Conservation (phyloP, 2,113 vertebrate species). For the Protomyctophum bolini region DNA sequence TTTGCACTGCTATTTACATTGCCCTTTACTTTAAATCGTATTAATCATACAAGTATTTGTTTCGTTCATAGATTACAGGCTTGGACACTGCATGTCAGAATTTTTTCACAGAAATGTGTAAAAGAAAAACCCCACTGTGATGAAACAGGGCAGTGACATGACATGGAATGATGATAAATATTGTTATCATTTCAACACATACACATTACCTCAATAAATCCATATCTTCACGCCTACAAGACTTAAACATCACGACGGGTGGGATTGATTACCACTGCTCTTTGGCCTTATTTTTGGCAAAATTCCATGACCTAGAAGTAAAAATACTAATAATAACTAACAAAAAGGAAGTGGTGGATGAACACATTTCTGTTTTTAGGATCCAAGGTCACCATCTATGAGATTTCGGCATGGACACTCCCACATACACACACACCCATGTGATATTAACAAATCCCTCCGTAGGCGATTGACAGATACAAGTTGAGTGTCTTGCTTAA, state of each 20-base stretch:
- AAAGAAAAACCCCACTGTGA: neutral
- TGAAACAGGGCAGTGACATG: neutral
- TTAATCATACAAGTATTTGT: no score
- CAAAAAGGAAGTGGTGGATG: conserved; percentile 47
- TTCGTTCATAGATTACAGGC: no score
- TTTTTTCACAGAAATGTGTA: no score
- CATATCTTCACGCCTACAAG: neutral
- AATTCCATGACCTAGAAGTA: conserved; percentile 7
- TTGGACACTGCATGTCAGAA: no score
- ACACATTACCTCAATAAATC: neutral
- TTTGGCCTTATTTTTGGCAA: conserved; percentile 36
- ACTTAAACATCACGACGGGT: conserved; percentile 34
- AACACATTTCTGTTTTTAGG: conserved; percentile 31
- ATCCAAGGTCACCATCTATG: conserved; percentile 2
- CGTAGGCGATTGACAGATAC: neutral
- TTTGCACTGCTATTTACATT: no score
- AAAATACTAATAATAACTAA: conserved; percentile 46
- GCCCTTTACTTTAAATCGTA: no score
- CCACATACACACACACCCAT: neutral
- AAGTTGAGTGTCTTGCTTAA: no score
- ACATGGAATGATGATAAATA: conserved; percentile 4
- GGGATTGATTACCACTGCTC: conserved; percentile 19
- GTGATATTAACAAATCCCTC: no score
- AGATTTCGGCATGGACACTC: conserved; percentile 5
- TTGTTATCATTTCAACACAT: neutral